phyloP scores from a whole-genome alignment of 2,888 invertebrate genomes.

The Hypomecis punctinalis region DNA sequence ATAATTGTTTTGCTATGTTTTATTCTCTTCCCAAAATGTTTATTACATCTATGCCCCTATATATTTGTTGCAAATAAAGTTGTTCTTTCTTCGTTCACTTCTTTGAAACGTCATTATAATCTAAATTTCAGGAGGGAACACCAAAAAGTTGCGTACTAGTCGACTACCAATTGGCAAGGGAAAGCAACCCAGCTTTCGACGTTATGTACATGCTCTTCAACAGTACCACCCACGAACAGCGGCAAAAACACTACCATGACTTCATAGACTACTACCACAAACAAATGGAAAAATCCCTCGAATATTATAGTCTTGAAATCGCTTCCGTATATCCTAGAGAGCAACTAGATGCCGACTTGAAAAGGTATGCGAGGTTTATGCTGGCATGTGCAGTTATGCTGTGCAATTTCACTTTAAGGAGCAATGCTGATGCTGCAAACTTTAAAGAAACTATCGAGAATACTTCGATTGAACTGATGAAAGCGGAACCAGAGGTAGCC shows the following conservation, averaged over 20 bases:
- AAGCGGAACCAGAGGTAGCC: background rate
- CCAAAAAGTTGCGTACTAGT: slow-evolving; percentile 50
- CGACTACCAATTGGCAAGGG: slow-evolving; percentile 56
- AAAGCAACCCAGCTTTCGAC: slow-evolving; percentile 50
- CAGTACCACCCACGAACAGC: slow-evolving; percentile 54
- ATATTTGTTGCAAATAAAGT: too few relatives aligned
- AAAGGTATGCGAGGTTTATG: slow-evolving; percentile 44
- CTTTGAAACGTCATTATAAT: too few relatives aligned
- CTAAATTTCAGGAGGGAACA: slow-evolving; percentile 52
- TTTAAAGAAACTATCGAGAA: slow-evolving; percentile 23
- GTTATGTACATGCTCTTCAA: slow-evolving; percentile 55
- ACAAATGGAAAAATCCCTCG: slow-evolving; percentile 48
- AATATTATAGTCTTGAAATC: slow-evolving; percentile 46
- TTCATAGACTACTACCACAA: slow-evolving; percentile 44
- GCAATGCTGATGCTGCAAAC: slow-evolving; percentile 44
- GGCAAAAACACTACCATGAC: slow-evolving; percentile 48
- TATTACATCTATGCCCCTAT: too few relatives aligned
- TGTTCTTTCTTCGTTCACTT: too few relatives aligned
- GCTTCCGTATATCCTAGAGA: slow-evolving; percentile 48
- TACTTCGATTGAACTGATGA: background rate
- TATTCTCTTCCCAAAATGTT: too few relatives aligned
- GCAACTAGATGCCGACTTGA: slow-evolving; percentile 51
- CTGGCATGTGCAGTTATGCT: slow-evolving; percentile 42
- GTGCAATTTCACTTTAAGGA: slow-evolving; percentile 41
- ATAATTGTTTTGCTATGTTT: too few relatives aligned